phyloP scores from a whole-genome alignment of 2,797 vertebrate genomes.

The Sebastes taczanowskii region DNA sequence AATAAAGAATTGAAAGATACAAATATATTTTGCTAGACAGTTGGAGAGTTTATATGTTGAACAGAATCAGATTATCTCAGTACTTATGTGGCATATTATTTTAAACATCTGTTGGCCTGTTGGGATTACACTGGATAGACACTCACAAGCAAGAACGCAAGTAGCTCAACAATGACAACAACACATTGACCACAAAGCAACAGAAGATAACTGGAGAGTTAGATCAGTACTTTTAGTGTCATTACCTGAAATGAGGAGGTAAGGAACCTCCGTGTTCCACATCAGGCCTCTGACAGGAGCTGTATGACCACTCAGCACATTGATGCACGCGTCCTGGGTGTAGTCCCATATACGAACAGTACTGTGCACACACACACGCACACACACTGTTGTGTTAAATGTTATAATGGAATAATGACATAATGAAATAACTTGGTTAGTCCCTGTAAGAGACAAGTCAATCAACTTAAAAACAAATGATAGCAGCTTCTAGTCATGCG shows the following conservation, averaged over 20 bases:
- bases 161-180: neutral
- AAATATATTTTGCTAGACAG: neutral
- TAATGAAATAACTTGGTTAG: neutral
- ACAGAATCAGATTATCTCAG: too few species aligned
- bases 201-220: neutral
- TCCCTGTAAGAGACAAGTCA: neutral
- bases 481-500: neutral
- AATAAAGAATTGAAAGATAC: neutral
- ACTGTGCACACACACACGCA: constrained; percentile 71
- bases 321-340: constrained; percentile 95
- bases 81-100: neutral
- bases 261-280: constrained; percentile 98
- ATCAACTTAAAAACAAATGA: neutral
- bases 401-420: neutral
- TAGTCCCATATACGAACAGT: constrained; percentile 98
- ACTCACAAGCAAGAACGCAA: neutral
- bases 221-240: neutral
- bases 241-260: constrained; percentile 88
- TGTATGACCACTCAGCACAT: constrained; percentile 90
- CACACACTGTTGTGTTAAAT: constrained; percentile 8
- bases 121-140: neutral
- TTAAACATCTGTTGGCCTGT: neutral
- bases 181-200: neutral
- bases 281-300: constrained; percentile 93
- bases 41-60: too few species aligned